A percentile compares a stretch with the other conserved stretches of the same genome.
phyloP scores from a whole-genome alignment of 1,140 invertebrate species.

The Cecropterus lyciades region DNA sequence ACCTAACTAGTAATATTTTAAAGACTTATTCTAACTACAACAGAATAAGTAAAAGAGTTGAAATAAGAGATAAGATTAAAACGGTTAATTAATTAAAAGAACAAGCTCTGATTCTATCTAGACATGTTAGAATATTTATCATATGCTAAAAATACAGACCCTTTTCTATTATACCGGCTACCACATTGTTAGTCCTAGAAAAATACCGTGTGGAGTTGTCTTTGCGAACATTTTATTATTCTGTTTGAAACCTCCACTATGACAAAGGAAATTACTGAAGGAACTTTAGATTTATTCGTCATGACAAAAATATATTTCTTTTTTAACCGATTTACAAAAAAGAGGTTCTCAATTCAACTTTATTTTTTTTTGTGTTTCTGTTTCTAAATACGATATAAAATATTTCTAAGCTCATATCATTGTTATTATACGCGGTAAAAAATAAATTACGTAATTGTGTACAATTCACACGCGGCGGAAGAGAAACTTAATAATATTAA shows the following conservation, averaged over 20 bases:
- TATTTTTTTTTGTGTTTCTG: no score
- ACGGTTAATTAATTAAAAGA: neutral
- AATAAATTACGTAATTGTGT: no score
- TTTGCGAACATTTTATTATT: conserved; percentile 22
- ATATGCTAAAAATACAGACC: conserved; percentile 13
- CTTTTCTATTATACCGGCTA: conserved; percentile 3
- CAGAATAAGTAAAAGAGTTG: neutral
- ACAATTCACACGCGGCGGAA: no score
- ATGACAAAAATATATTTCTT: neutral
- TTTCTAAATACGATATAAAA: no score
- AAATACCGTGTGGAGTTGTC: conserved; percentile 5
- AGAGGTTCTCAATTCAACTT: no score
- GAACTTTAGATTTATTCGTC: neutral
- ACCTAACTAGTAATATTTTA: no score
- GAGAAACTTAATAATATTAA: no score
- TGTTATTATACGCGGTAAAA: no score
- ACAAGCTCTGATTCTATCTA: conserved; percentile 4
- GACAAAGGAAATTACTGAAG: conserved; percentile 7
- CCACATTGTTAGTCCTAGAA: conserved; percentile 20
- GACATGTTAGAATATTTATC: conserved; percentile 17
- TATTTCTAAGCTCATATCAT: no score
- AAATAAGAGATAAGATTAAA: neutral
- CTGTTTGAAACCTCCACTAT: conserved; percentile 6
- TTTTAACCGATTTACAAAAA: no score
- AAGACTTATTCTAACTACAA: neutral